Evolutionary conservation across 64 coral and sea anemone genomes (phyloP), one percentile per base, ranked within the genome.

Genomic region (Dendrophyllia cribrosa): DNA sequence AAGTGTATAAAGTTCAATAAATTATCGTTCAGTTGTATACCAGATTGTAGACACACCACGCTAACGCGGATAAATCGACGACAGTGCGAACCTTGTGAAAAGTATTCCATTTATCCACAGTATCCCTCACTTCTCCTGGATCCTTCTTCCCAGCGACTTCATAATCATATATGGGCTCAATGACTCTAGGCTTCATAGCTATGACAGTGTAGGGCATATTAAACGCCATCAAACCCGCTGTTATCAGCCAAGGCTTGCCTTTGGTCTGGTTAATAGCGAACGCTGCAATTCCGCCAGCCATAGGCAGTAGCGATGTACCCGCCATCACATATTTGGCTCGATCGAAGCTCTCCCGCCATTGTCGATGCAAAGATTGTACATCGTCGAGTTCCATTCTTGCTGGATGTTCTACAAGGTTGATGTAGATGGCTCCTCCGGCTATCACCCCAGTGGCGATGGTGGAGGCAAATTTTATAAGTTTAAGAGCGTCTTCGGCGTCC

Each of bases 331-430:
- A 55, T 11, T 79, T 80, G 8, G 91, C 91, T 17, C 81, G 70
- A 43, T 93, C 58, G 61, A 93, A 93, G 50, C 81, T 86, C 7
- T 71, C 82, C 1, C 72, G 4, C 51, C 77, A 93, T 50, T 93
- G 82, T 3, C 55, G 72, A 48, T 93, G 91, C 2, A 77, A 10
- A 3, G 82, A 87, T 60, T 93, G 81, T 17, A 62, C 75, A 50
- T 93, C 91, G 11, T 87, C 61, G 13, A 93, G 74, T 26, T 74
- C 59, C 91, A 93, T 93, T 24, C 91, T 59, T 3, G 91, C 91
- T 5, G 91, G 91, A 51, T 93, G 91, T 61, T 93, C 91, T 9
- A 70, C 85, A 19, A 93, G 59, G 12, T 73, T 76, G 45, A 93
- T 93, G 60, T 93, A 93, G 4, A 93, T 49, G 5, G 91, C 91